Percentiles rank a stretch among this genome's conserved stretches.
Conservation (phyloP, 2,888 invertebrate genomes). For the Andrena dorsata region DNA sequence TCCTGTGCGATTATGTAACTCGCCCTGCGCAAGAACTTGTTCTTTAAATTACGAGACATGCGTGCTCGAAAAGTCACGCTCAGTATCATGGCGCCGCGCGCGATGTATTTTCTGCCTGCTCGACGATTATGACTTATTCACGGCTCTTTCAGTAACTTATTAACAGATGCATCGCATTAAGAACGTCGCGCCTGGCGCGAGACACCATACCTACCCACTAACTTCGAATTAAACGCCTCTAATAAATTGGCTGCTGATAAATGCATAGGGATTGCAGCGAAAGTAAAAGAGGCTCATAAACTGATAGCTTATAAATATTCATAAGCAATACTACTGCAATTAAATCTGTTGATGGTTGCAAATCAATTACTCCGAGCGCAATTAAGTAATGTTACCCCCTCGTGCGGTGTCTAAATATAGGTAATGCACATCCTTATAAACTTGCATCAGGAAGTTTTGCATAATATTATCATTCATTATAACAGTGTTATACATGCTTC, state of each 20-base stretch:
- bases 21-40: slow-evolving; percentile 37
- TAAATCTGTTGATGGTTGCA: neutral
- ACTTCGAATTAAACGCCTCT: slow-evolving; percentile 7
- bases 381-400: slow-evolving; percentile 23
- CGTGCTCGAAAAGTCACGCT: slow-evolving; percentile 45
- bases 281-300: slow-evolving; percentile 3
- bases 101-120: slow-evolving; percentile 25
- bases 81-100: slow-evolving; percentile 18
- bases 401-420: neutral
- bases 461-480: no score
- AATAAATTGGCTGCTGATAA: slow-evolving; percentile 30
- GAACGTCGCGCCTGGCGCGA: neutral
- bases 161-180: slow-evolving; percentile 12
- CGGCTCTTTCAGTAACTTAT: slow-evolving; percentile 6
- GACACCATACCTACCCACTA: slow-evolving; percentile 12
- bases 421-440: no score
- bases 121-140: slow-evolving; percentile 39
- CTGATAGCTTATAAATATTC: slow-evolving; percentile 37
- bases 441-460: no score
- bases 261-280: neutral
- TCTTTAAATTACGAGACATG: slow-evolving; percentile 44
- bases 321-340: slow-evolving; percentile 34
- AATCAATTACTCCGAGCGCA: slow-evolving; percentile 20
- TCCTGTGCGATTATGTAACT: slow-evolving; percentile 38
- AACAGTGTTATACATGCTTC: no score